Base-by-base conservation (phyloP, 2,888 invertebrate species). In the Erebia epiphron region DNA sequence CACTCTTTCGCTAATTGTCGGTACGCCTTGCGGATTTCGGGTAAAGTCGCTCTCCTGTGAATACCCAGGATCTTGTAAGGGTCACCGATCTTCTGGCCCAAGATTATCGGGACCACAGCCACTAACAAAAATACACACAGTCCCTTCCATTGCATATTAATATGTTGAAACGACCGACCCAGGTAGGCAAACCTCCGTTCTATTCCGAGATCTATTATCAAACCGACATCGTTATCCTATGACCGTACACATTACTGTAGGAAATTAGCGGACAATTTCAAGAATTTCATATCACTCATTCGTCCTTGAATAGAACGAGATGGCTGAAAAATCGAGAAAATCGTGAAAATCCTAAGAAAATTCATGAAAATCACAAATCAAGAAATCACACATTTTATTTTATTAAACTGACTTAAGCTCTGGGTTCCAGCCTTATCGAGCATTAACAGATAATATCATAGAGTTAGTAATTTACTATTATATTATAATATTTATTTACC, bases 1-100 rank as follows among this genome's bases (percentile, higher is more conserved):
- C 98, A 98, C 95, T 98, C 97, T 89, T 97, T 98, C 18, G 97
- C 98, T 76, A 98, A 94, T 85, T 96, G 96, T 84, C 97, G 98
- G 85, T 98, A 99, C 4, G 98, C 97, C 86, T 96, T 97, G 76
- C 98, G 95, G 78, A 99, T 98, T 80, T 98, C 98, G 76, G 95
- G 95, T 60, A 95, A 85, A n/a, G 95, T 94, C 11, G 98, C 97
- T 80, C 95, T 94, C 78, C 95, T 95, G 78, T 95, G 94, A 61
- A 98, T 94, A 9, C 97, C 98, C 73, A 98, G 94, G 82, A 97
- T 96, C 88, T 96, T 95, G 88, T 98, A 98, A 8, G 98, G 98
- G 94, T 98, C 96, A 88, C 95, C 94, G 82, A 95, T 92, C 76
- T 94, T 91, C 80, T 92, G 92, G n/a, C 89, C 86, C 11, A 80